Evolutionary conservation across 2,888 invertebrate genomes (phyloP).

Genomic region (Drosophila mayaguana): DNA sequence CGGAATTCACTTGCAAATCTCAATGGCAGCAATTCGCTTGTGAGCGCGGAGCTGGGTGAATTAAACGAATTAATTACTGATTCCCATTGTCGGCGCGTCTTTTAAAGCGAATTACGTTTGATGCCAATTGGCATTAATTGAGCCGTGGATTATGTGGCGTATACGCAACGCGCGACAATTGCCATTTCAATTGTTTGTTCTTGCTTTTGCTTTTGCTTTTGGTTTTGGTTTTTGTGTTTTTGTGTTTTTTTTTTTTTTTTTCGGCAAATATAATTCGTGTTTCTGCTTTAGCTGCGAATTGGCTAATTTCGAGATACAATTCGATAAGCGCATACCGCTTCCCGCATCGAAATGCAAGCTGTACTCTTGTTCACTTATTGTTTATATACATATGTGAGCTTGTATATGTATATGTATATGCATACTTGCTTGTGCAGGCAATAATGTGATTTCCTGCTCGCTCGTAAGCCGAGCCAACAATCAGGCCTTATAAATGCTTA

Average conservation of each 20-base stretch:
- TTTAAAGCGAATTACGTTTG: not conserved
- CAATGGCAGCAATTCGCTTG: not conserved
- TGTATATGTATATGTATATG: not conserved
- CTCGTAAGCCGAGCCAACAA: constrained; percentile 10
- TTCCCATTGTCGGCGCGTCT: not conserved
- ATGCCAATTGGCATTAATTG: not conserved
- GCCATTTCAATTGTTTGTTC: not conserved
- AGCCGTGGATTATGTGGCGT: constrained; percentile 25
- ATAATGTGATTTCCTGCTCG: constrained; percentile 28
- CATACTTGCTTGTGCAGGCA: constrained; percentile 2
- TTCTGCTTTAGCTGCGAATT: constrained; percentile 14
- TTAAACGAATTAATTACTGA: constrained; percentile 5
- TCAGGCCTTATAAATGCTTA: constrained; percentile 39
- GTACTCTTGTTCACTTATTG: not conserved
- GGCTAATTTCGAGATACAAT: not conserved
- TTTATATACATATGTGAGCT: not conserved
- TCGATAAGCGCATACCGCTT: constrained; percentile 2
- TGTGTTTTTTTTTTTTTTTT: not conserved
- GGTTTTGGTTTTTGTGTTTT: too few relatives aligned
- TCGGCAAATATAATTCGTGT: constrained; percentile 9
- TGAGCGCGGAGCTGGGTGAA: not conserved
- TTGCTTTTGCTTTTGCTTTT: not conserved
- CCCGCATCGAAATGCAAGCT: not conserved
- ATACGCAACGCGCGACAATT: constrained; percentile 18
- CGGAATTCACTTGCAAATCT: not conserved